Percentiles rank a stretch among this genome's conserved stretches.
Evolutionary conservation across 2,113 vertebrate species (phyloP).

Genomic region (Marcusenius ussheri): DNA sequence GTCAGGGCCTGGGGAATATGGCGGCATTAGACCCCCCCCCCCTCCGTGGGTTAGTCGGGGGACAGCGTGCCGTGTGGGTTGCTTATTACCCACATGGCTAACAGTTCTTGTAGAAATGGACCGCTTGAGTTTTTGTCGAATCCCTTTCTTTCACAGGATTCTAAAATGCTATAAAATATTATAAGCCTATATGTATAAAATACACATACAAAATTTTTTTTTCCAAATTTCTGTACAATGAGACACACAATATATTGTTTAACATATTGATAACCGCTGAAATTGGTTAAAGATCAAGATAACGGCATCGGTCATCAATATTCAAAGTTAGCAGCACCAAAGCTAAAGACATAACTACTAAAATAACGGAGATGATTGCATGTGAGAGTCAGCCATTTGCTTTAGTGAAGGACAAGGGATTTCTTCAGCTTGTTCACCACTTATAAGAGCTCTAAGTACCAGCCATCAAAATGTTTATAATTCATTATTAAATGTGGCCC

Average conservation of each 20-base stretch:
- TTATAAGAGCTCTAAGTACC: not conserved
- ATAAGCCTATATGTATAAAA: not conserved
- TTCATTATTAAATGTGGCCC: not conserved
- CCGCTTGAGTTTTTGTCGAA: not conserved
- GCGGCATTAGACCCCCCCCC: not conserved
- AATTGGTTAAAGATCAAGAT: not conserved
- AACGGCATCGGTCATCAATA: not conserved
- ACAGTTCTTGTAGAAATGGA: not conserved
- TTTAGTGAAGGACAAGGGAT: not conserved
- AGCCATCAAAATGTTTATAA: not conserved
- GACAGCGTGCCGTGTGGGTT: not conserved
- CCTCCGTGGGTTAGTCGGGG: not conserved
- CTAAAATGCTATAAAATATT: not conserved
- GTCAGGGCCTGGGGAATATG: not conserved
- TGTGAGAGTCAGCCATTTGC: not conserved
- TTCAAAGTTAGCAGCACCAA: not conserved
- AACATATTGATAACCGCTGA: not conserved
- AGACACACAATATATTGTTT: not conserved
- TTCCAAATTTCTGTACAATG: not conserved
- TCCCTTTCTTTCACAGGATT: not conserved
- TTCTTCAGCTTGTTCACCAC: not conserved
- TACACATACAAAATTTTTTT: not conserved
- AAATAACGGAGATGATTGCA: not conserved
- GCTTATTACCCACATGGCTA: not conserved
- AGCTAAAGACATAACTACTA: not conserved